These are phyloP conservation scores for Pogonus chalceus DNA, from an alignment of 1,140 invertebrate species.

Conservation along the genomic window DNA sequence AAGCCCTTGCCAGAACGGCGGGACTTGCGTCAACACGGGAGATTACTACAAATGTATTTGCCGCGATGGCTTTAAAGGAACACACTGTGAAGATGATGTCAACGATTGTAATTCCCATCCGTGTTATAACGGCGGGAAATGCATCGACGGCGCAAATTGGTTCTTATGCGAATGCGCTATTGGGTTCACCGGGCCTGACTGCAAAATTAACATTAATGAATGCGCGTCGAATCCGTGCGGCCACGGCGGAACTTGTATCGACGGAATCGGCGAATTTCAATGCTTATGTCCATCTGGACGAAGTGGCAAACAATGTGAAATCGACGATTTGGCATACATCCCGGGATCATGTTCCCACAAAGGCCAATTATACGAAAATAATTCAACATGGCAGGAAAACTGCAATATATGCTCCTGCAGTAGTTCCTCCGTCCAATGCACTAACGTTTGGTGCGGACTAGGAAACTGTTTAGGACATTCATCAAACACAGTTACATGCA, in stretches of 20 bases:
- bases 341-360: slow-evolving; percentile 46
- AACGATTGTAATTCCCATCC: slow-evolving; percentile 53
- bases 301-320: slow-evolving; percentile 58
- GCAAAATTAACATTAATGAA: slow-evolving; percentile 67
- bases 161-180: slow-evolving; percentile 63
- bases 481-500: slow-evolving; percentile 39
- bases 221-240: slow-evolving; percentile 72
- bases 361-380: slow-evolving; percentile 44
- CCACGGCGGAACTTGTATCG: slow-evolving; percentile 72
- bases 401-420: slow-evolving; percentile 77
- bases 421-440: slow-evolving; percentile 64
- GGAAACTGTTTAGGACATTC: slow-evolving; percentile 57
- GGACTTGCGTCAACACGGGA: slow-evolving; percentile 61
- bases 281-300: slow-evolving; percentile 73
- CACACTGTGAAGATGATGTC: slow-evolving; percentile 52
- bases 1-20: slow-evolving; percentile 62
- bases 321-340: slow-evolving; percentile 33
- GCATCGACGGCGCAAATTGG: slow-evolving; percentile 71
- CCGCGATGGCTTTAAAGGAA: slow-evolving; percentile 51
- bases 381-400: slow-evolving; percentile 56
- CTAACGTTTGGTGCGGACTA: slow-evolving; percentile 74
- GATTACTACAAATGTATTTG: slow-evolving; percentile 63
- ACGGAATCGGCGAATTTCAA: slow-evolving; percentile 61
- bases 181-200: slow-evolving; percentile 62
- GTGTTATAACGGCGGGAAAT: slow-evolving; percentile 67